Evolutionary conservation across 2,113 vertebrate species (phyloP), one percentile per base, ranked within the genome.

Genomic region (Otis tarda): DNA sequence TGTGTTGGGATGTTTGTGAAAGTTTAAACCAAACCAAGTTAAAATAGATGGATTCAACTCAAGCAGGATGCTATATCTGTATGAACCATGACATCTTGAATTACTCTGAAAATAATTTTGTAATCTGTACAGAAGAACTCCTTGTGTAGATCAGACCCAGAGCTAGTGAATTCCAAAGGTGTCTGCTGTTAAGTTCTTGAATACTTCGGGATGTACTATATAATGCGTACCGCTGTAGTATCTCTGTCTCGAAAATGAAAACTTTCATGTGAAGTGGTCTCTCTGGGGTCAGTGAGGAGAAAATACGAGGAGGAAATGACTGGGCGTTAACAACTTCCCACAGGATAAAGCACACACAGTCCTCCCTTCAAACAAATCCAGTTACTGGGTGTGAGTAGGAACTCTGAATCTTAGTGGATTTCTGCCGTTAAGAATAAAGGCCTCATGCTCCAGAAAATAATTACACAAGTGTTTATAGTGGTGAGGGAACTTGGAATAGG

Each of bases 281-380:
- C 76, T 76, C 10, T 52, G 52, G 68, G 73, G 60, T 81, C 83
- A 45, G 64, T 6, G 47, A 75, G 79, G 84, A 64, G 81, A 82
- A 43, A 75, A 43, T n/a, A 31, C 0, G 0, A 71, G 63, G 70
- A 49, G 89, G 75, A 91, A 94, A 31, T 63, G 65, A 24, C 63
- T 77, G 92, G 92, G 91, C 18, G 47, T 96, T 96, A 80, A 90
- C 94, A 79, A 3, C 95, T 74, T 60, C 70, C 65, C 82, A 37
- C 81, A 65, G 59, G 57, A 76, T 39, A 45, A 77, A 87, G 69
- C 65, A 52, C 77, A 70, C 55, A 79, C 11, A 43, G 69, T 50
- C 67, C 69, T 78, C 7, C 59, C 74, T 67, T 85, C 64, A 57
- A 8, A 47, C 77, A 57, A 30, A 43, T 20, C 22, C 65, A 35